Base-by-base conservation (phyloP, 2,888 invertebrate species). In the Galeopsomyia nigrocyanea region DNA sequence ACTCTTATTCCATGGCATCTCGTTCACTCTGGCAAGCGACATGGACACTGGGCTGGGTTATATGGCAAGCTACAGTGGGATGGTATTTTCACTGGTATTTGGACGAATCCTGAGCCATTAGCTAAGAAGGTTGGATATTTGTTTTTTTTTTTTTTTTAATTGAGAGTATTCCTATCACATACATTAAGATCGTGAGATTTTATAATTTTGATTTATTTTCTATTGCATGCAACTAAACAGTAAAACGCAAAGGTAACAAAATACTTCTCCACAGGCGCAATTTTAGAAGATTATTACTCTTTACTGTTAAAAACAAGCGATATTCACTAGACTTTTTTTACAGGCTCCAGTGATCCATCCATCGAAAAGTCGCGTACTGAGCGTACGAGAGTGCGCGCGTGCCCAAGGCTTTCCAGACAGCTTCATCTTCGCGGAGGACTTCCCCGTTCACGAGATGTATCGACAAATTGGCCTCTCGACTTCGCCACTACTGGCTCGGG, bases 381-480 rank as follows among this genome's bases (percentile, higher is more conserved):
- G 94, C 73, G 94, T 95, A 16, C 87, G 95, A 14, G 95, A 96
- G 85, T 95, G 95, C 86, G 95, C 95, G n/a, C 89, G 95, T 69
- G 94, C 94, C n/a, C 95, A 96, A 86, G 95, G 94, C 72, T 96
- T 96, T 87, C 92, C 89, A 67, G 93, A 96, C 86, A 87, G 89
- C 0, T 95, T 93, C 84, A 85, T 90, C 68, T 94, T 95, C 85
- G 91, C 90, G 77, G 95, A 95, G 46, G 90, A 88, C 74, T 89
- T 94, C 77, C 19, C 31, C 3, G 26, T 63, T 5, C 87, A 92
- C 74, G 94, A 95, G 82, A 93, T 93, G 79, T 93, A 95, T 83
- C 87, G 94, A 82, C 95, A 94, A 90, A 92, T 95, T 76, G 95
- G 95, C n/a, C 95, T 95, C 86, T 95, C 95, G 3, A 95, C 95